These are phyloP conservation scores for Eupithecia subfuscata DNA, from an alignment of 2,888 invertebrate genomes.

Conservation along the genomic window DNA sequence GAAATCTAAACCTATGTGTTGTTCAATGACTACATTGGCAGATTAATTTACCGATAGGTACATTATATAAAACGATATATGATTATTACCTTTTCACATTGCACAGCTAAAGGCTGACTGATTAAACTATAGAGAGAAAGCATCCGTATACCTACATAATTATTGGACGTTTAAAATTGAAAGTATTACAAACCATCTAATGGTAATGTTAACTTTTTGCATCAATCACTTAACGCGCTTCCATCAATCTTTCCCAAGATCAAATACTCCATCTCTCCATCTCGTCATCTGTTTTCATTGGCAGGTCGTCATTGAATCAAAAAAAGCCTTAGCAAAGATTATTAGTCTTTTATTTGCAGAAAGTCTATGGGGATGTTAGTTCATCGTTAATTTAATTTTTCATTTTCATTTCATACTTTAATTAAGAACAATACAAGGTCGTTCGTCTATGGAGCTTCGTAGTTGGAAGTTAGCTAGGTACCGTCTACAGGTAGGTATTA, in stretches of 20 bases:
- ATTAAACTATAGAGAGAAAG: neutral
- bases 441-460: neutral
- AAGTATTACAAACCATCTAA: conserved; percentile 68
- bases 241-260: conserved; percentile 24
- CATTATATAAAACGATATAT: neutral
- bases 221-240: conserved; percentile 57
- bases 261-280: neutral
- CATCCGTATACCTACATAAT: neutral
- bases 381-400: neutral
- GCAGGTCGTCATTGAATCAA: neutral
- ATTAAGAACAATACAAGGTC: neutral
- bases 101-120: neutral
- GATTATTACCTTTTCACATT: neutral
- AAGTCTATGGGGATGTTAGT: neutral
- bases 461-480: neutral
- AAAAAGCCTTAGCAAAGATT: neutral
- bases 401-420: neutral
- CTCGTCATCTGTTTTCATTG: neutral
- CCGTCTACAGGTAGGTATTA: too few species aligned
- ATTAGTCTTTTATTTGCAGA: neutral
- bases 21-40: neutral
- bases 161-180: conserved; percentile 45
- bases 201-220: conserved; percentile 55
- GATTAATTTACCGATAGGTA: neutral
- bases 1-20: neutral